Conservation (phyloP, 2,888 invertebrate genomes). For the Strigamia maritima region DNA sequence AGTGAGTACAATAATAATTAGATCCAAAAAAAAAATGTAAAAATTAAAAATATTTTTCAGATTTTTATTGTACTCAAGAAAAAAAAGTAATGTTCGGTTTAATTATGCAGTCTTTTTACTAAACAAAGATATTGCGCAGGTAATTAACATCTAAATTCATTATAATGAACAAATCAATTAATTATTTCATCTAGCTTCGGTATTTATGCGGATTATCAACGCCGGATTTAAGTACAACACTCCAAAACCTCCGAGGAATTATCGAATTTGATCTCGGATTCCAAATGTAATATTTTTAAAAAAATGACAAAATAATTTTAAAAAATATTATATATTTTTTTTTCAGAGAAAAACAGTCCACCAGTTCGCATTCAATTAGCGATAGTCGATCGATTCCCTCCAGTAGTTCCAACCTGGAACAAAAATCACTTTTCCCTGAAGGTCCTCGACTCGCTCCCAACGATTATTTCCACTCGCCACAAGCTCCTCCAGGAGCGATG, state of each 20-base stretch:
- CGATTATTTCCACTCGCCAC: background rate
- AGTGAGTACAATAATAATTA: constrained; percentile 54
- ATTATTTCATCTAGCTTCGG: constrained; percentile 56
- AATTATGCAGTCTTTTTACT: constrained; percentile 86
- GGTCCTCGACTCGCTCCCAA: background rate
- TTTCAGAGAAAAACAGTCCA: background rate
- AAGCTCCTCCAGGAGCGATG: background rate
- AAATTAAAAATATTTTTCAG: constrained; percentile 55
- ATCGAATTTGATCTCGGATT: constrained; percentile 51
- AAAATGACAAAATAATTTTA: background rate
- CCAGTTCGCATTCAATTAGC: background rate
- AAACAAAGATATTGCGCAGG: constrained; percentile 91
- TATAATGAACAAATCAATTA: background rate
- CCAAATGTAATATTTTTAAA: constrained; percentile 22
- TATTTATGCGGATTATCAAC: constrained; percentile 72
- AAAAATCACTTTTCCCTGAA: background rate
- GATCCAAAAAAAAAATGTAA: constrained; percentile 52
- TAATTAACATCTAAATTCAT: background rate
- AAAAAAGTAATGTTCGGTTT: constrained; percentile 74
- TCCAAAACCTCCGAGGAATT: constrained; percentile 68
- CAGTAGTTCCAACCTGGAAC: background rate
- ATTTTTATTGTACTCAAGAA: constrained; percentile 76
- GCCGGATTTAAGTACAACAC: constrained; percentile 69
- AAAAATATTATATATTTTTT: background rate
- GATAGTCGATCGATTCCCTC: background rate